These are phyloP conservation scores for Sinosuthora webbiana DNA, from an alignment of 2,113 vertebrate species.

Conservation along the genomic window DNA sequence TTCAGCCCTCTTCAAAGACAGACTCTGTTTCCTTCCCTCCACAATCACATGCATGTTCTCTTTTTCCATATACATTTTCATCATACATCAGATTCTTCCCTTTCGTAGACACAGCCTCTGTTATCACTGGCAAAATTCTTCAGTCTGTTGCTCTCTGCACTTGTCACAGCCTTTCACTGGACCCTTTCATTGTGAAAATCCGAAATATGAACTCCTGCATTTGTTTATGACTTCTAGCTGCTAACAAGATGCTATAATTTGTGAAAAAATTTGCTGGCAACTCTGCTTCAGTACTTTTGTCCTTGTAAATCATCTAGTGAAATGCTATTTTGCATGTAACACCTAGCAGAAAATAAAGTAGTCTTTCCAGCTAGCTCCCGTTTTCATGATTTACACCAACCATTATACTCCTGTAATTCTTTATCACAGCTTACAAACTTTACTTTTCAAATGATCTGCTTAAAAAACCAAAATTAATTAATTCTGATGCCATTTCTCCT, in stretches of 20 bases:
- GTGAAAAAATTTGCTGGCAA: not conserved
- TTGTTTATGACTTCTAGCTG: not conserved
- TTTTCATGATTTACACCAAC: not conserved
- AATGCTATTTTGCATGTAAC: not conserved
- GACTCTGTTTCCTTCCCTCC: not conserved
- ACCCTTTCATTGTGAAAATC: not conserved
- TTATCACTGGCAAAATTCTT: not conserved
- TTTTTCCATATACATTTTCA: not conserved
- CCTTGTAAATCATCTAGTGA: not conserved
- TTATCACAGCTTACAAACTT: not conserved
- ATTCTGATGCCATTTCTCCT: not conserved
- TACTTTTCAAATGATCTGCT: not conserved
- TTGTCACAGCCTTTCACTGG: not conserved
- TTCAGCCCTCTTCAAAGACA: not conserved
- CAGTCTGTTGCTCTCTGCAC: not conserved
- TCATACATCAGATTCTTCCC: not conserved
- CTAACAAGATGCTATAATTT: not conserved
- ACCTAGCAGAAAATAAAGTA: not conserved
- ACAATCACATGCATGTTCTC: not conserved
- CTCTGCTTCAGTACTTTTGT: not conserved
- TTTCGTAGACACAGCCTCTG: not conserved
- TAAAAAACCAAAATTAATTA: not conserved
- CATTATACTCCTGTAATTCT: not conserved
- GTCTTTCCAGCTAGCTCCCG: not conserved
- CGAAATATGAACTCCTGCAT: not conserved